phyloP scores from a whole-genome alignment of 2,888 invertebrate species.

The Hartigia nigra region DNA sequence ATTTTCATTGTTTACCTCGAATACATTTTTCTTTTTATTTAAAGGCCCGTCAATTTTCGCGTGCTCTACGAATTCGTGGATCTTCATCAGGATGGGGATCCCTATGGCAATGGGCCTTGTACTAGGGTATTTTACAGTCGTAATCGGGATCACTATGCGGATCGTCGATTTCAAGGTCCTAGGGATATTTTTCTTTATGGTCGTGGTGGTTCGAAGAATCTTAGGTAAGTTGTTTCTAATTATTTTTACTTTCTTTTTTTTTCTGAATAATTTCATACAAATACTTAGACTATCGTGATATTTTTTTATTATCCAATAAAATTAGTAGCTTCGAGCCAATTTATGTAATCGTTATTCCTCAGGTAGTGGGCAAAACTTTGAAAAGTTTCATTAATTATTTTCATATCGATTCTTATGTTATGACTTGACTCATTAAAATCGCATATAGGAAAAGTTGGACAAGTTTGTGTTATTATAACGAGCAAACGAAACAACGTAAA shows the following conservation, averaged over 20 bases:
- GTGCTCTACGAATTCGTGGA: constrained; percentile 91
- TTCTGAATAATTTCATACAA: neutral
- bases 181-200: constrained; percentile 88
- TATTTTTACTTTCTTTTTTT: constrained; percentile 14
- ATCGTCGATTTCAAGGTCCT: constrained; percentile 83
- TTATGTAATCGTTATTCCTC: neutral
- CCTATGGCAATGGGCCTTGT: constrained; percentile 80
- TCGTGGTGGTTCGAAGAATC: constrained; percentile 83
- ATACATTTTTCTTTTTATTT: constrained; percentile 30
- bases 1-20: neutral
- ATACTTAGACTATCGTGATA: neutral
- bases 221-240: constrained; percentile 71
- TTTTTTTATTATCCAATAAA: neutral
- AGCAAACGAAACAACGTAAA: neutral
- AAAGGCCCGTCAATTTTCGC: constrained; percentile 86
- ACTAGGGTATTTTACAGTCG: constrained; percentile 81
- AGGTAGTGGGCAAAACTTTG: neutral
- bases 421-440: neutral
- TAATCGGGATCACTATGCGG: constrained; percentile 72
- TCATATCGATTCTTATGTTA: neutral
- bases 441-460: neutral
- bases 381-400: neutral
- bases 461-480: neutral
- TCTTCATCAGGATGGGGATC: constrained; percentile 85
- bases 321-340: neutral